Conservation (phyloP, 2,888 invertebrate species). For the Carcina quercana region DNA sequence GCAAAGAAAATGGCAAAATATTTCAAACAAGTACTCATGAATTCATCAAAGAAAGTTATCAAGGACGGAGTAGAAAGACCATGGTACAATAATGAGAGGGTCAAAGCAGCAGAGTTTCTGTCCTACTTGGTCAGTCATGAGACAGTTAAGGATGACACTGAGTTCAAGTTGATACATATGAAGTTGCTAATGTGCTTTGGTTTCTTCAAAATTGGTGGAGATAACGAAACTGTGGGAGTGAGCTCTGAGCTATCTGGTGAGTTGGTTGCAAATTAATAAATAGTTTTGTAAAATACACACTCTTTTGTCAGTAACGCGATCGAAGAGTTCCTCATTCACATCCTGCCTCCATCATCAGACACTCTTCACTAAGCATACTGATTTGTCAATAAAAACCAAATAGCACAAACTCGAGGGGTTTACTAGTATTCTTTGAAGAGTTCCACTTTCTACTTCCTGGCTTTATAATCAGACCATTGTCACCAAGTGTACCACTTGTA, state of each 20-base stretch:
- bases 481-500: no score
- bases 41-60: slow-evolving; percentile 66
- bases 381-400: no score
- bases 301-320: no score
- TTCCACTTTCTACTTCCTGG: no score
- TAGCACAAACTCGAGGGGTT: no score
- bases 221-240: slow-evolving; percentile 61
- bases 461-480: no score
- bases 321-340: no score
- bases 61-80: slow-evolving; percentile 63
- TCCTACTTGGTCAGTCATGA: slow-evolving; percentile 71
- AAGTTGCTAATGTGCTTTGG: slow-evolving; percentile 78
- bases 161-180: slow-evolving; percentile 80
- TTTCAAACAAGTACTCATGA: slow-evolving; percentile 76
- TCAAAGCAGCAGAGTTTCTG: slow-evolving; percentile 75
- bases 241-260: slow-evolving; percentile 77
- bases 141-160: slow-evolving; percentile 66
- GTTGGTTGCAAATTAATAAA: no score
- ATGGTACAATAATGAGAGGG: slow-evolving; percentile 81
- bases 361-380: no score
- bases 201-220: slow-evolving; percentile 74
- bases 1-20: slow-evolving; percentile 77
- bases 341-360: no score
- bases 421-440: no score
- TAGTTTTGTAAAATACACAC: no score